Base-by-base conservation (phyloP, 2,113 vertebrate species). In the Phycodurus eques region DNA sequence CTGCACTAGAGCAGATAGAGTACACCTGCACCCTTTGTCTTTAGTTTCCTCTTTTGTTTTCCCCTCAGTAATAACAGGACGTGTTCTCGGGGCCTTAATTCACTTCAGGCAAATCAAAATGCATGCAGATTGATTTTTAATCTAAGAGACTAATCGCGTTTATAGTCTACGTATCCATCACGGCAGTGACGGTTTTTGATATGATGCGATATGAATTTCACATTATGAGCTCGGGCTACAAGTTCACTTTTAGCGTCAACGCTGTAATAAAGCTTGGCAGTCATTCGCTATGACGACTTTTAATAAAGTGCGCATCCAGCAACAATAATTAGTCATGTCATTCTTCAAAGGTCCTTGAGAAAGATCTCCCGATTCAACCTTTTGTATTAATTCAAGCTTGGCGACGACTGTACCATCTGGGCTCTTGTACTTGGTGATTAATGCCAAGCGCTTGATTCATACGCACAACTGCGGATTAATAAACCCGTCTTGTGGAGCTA, bases 371-470 rank as follows among this genome's bases (percentile, higher is more conserved):
- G 92, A 95, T 94, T 94, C 94, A 94, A 94, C 94, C 94, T 96
- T 94, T 94, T 94, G 92, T 95, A 96, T 98, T 98, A 97, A 98
- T 96, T 96, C 95, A 95, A 94, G 92, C 95, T 95, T 94, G 96
- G 95, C 96, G 95, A 97, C 96, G 96, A 97, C 94, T 95, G 94
- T 96, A 96, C 96, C 95, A 97, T 98, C 96, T 98, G 96, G 95
- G 95, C 94, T 93, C 95, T 95, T 98, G 94, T 96, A 96, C 94
- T 94, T 94, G 90, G 92, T 94, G 95, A 98, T 98, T 96, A 97
- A 98, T 98, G 95, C 96, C 95, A 95, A 82, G 95, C 92, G 93
- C 92, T 95, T 95, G 94, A 98, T 96, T 97, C 96, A 96, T 95
- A 95, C 95, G 94, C 94, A 95, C 95, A 95, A 94, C 94, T 94